Percentiles rank a stretch among this genome's conserved stretches.
These are phyloP conservation scores for Paramormyrops hopkinsi DNA, from an alignment of 2,797 vertebrate species.

Conservation along the genomic window DNA sequence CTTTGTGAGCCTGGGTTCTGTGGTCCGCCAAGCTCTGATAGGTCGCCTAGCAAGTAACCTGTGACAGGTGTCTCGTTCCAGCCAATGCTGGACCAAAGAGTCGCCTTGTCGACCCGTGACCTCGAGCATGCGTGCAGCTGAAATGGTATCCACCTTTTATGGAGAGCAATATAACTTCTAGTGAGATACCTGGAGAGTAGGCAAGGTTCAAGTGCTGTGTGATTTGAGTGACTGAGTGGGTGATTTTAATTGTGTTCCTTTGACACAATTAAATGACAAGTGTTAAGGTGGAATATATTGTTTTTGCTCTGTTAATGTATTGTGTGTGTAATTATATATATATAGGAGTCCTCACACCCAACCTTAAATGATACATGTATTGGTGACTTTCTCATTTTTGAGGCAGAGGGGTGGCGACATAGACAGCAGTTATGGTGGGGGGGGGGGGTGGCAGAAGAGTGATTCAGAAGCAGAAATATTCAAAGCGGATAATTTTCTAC, in stretches of 20 bases:
- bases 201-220: conserved; percentile 3
- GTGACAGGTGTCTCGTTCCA: conserved; percentile 46
- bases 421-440: not conserved
- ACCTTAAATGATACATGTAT: not conserved
- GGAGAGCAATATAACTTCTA: conserved; percentile 29
- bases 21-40: conserved; percentile 22
- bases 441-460: not conserved
- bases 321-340: not conserved
- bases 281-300: not conserved
- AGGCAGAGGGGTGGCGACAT: not conserved
- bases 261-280: no score
- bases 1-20: not conserved
- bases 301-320: not conserved
- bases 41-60: conserved; percentile 30
- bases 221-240: conserved; percentile 17
- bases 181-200: conserved; percentile 33
- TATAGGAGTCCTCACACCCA: not conserved
- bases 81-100: conserved; percentile 48
- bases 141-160: conserved; percentile 39
- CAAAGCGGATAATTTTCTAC: not conserved
- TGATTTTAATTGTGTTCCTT: conserved; percentile 13
- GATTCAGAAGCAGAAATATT: not conserved
- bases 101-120: conserved; percentile 50
- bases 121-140: conserved; percentile 41
- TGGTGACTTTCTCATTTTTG: not conserved